Base-by-base conservation (phyloP, 1,140 invertebrate genomes). In the Ruditapes philippinarum region DNA sequence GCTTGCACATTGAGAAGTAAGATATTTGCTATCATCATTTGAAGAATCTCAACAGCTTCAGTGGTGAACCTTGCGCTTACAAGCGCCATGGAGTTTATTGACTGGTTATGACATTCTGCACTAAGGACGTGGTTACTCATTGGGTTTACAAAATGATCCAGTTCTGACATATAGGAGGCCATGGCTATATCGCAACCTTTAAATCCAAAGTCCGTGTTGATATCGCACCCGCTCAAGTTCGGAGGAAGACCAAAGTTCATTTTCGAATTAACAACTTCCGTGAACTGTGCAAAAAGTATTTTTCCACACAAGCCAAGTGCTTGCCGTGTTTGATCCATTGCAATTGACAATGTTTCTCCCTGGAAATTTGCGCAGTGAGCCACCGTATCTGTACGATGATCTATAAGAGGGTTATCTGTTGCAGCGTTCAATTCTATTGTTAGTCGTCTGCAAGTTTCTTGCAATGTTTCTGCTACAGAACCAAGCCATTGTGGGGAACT, bases 81-180 rank as follows among this genome's bases (percentile, higher is more conserved):
- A 25, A 86, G 42, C n/a, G 84, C 84, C 84, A 86, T 78, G 11
- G 84, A 86, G 45, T 86, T 86, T 1, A 86, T 45, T 49, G 84
- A 86, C 57, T 86, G 84, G 84, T 86, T 86, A 33, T 86, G 84
- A 17, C 19, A 57, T 38, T 86, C 84, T 17, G 84, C 84, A 28
- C 84, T 86, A n/a, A 86, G 19, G n/a, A 86, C 84, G 51, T 86
- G 84, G 51, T 86, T 86, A 38, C 84, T 86, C 84, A 86, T 86
- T 4, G 73, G 84, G 68, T 86, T 86, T n/a, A 86, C 84, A 22
- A 74, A 78, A 45, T 86, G 84, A 42, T 86, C 84, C 4, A 86
- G 49, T 40, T 86, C 84, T 12, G 84, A 86, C 84, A 86, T 86
- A 42, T 86, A 86, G 28, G 84, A 54, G 4, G 84, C 84, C 84